Base-by-base conservation (phyloP, 2,888 invertebrate genomes). In the Athrips mouffetella region DNA sequence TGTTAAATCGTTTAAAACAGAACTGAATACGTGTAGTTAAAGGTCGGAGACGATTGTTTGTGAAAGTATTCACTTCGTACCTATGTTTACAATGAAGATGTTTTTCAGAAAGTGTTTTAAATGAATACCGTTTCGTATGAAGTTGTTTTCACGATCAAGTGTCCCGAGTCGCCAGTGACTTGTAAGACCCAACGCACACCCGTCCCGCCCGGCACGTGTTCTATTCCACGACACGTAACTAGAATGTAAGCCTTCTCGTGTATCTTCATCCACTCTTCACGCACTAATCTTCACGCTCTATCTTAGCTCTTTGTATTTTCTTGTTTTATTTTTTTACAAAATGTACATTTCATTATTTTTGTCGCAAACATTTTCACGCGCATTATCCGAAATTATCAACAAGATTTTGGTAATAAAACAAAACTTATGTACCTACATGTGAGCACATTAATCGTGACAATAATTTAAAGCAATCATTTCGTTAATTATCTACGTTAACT, bases 141-240 rank as follows among this genome's bases (percentile, higher is more conserved):
- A 37, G 10, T 2, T 21, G n/a, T 18, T 37, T 37, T 37, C 37
- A 37, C 37, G 37, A 37, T n/a, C 37, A 37, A 37, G 37, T 37
- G 37, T 37, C 20, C 37, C 37, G 37, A 42, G 41, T 41, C 29
- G 30, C 44, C 30, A 29, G 44, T 20, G 37, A 37, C 20, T 37
- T 25, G 40, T 11, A 27, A 58, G 51, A 76, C 71, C 69, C 67
- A 81, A 83, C 81, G 82, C 82, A 84, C 82, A 82, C 85, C 85
- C 85, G 84, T 86, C 85, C 85, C 80, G 71, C 76, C 76, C 75
- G 70, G 62, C 77, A 80, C 80, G 82, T 86, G 87, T 87, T 86
- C 87, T 87, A 86, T 87, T 87, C 86, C 76, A 87, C 87, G 86
- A 86, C 84, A 79, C 79, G 65, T 67, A 63, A 47, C 42, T 63